These are phyloP conservation scores for Scelioninae gen. 1 DNA, from an alignment of 2,888 invertebrate species.

Conservation along the genomic window DNA sequence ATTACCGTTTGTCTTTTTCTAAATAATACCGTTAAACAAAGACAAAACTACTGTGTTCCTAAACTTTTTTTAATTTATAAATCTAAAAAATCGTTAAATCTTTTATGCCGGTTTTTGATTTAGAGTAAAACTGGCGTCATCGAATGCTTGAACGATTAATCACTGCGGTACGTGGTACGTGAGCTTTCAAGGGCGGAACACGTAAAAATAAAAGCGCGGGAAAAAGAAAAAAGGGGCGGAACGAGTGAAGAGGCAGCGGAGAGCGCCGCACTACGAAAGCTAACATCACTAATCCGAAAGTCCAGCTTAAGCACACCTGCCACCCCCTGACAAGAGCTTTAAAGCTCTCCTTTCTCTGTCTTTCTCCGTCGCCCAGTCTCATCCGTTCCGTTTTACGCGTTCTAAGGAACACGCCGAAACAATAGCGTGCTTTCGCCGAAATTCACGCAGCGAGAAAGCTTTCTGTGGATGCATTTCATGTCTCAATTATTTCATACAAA, in stretches of 20 bases:
- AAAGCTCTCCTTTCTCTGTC: conserved; percentile 70
- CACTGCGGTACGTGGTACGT: conserved; percentile 30
- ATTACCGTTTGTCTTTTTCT: no score
- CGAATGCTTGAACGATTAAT: conserved; percentile 41
- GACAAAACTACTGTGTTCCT: neutral
- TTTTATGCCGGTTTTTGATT: neutral
- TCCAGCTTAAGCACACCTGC: conserved; percentile 79
- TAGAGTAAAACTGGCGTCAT: conserved; percentile 8
- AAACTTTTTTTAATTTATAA: no score
- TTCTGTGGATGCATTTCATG: conserved; percentile 80
- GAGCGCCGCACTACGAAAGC: conserved; percentile 72
- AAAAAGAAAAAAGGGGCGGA: conserved; percentile 42
- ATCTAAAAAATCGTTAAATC: neutral
- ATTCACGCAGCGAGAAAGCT: conserved; percentile 75
- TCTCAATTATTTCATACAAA: conserved; percentile 83
- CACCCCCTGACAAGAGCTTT: conserved; percentile 73
- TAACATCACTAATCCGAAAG: conserved; percentile 79
- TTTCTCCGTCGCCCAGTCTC: conserved; percentile 60
- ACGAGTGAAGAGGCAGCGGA: conserved; percentile 2
- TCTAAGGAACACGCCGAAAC: conserved; percentile 79
- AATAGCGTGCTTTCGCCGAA: conserved; percentile 82
- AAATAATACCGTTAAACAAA: no score
- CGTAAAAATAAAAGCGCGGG: conserved; percentile 42
- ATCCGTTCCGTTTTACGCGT: conserved; percentile 72
- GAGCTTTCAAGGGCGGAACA: conserved; percentile 36